Evolutionary conservation across 1,140 invertebrate genomes (phyloP), one percentile per base, ranked within the genome.

Genomic region (Latrodectus geometricus): DNA sequence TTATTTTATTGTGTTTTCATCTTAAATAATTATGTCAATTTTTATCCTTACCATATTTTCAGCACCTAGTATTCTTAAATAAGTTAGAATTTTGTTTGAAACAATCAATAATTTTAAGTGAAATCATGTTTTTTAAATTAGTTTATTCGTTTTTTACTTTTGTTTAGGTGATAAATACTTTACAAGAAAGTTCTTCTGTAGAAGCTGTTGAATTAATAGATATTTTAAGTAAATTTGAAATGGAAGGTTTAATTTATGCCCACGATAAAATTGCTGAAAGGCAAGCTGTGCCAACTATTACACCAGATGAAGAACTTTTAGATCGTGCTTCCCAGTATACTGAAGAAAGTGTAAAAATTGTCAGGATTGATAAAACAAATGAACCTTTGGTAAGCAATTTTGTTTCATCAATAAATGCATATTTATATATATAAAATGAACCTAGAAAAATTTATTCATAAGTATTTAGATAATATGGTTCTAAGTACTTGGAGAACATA

Each of bases 331-430:
- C 90, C 54, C 92, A 93, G 79, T 92, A 92, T 88, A 91, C 91
- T 77, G 94, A 84, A 52, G 88, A 88, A 73, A 88, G 88, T 77
- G 88, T 87, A 4, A 88, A 92, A 90, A 97, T 99, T 90, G 97
- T 99, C 82, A 96, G 96, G 92, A 97, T 99, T 89, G 97, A 98
- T 91, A 99, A 99, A 92, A 98, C 97, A 79, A 97, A 97, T 91
- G 97, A 99, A 92, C 97, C 97, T 77, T 92, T 99, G 91, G 97
- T 94, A 91, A 91, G 91, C 89, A 3, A 35, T 35, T 5, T 35
- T 3, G 35, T 35, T 35, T 35, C 35, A 35, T 35, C 5, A 35
- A 3, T 35, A 35, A 5, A 35, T 35, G 35, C 35, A 35, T n/a
- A n/a, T 35, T 5, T 35, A 35, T 35, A 5, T 35, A 35, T 35